Percentiles rank a stretch among this genome's conserved stretches.
phyloP scores from a whole-genome alignment of 2,888 invertebrate genomes.

The Philaethria dido region DNA sequence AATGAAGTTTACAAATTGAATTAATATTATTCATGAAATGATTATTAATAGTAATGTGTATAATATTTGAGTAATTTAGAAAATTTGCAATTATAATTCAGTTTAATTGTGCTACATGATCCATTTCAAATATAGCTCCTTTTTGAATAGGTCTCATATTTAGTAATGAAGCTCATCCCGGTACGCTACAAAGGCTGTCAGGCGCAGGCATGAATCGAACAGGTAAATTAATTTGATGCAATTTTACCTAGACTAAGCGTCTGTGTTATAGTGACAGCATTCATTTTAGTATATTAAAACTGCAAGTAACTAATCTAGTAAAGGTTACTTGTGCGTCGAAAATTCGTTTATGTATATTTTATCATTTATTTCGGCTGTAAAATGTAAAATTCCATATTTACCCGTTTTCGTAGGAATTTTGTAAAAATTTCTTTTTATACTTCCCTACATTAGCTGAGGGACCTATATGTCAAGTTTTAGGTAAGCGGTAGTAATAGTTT shows the following conservation, averaged over 20 bases:
- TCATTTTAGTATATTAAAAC: slow-evolving; percentile 18
- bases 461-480: no score
- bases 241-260: slow-evolving; percentile 36
- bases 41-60: not conserved
- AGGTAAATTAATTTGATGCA: slow-evolving; percentile 75
- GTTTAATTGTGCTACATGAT: not conserved
- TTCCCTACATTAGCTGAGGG: no score
- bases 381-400: no score
- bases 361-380: no score
- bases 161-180: slow-evolving; percentile 57
- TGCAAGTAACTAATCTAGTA: no score
- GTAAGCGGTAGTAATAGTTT: no score
- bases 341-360: no score
- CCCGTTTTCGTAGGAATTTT: no score
- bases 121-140: slow-evolving; percentile 5
- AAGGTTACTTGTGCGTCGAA: no score
- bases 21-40: slow-evolving; percentile 2
- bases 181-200: slow-evolving; percentile 70
- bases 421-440: no score
- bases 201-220: slow-evolving; percentile 58
- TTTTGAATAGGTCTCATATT: slow-evolving; percentile 38
- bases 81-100: slow-evolving; percentile 12
- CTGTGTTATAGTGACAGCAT: slow-evolving; percentile 26
- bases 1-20: not conserved
- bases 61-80: not conserved